phyloP scores from a whole-genome alignment of 2,113 vertebrate genomes.

The Sinocyclocheilus anshuiensis region DNA sequence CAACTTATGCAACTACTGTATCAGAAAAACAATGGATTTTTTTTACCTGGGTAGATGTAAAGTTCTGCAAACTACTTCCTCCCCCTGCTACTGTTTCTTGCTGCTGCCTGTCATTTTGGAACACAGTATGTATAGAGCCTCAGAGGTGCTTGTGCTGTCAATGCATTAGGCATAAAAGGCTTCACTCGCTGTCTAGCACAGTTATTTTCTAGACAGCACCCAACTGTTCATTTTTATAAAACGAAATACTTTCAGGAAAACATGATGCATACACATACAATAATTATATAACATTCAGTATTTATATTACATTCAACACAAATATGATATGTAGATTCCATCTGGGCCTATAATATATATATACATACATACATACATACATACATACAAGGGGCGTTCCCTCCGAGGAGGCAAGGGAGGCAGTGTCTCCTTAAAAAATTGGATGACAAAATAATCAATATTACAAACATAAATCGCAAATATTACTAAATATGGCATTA shows the following conservation, averaged over 20 bases:
- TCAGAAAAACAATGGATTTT: neutral
- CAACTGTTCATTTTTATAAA: neutral
- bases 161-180: conserved; percentile 1
- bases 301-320: neutral
- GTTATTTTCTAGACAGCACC: neutral
- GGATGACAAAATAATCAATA: too few species aligned
- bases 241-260: neutral
- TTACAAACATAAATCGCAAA: too few species aligned
- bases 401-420: too few species aligned
- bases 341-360: too few species aligned
- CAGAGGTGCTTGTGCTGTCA: neutral
- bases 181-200: neutral
- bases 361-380: too few species aligned
- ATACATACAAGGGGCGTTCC: too few species aligned
- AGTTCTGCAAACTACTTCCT: neutral
- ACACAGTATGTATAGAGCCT: neutral
- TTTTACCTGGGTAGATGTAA: neutral
- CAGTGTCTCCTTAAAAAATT: too few species aligned
- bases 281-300: too few species aligned
- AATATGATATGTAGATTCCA: neutral
- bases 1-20: neutral
- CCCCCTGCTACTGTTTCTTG: neutral
- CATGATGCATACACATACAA: neutral
- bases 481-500: too few species aligned
- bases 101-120: neutral